Conservation (phyloP, 2,888 invertebrate species). For the Heliconius charithonia region DNA sequence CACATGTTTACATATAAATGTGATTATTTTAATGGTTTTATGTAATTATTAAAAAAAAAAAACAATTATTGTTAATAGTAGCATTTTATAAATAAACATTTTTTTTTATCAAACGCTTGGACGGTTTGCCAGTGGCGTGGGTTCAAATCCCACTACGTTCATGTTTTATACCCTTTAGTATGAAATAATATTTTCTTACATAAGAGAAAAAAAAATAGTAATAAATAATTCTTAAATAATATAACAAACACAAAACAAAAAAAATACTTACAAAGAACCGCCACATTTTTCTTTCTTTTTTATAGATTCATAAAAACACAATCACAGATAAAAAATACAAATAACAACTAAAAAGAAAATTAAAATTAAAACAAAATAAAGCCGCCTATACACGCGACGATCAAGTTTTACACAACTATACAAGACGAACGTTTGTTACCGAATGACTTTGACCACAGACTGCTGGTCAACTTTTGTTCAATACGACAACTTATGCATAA, state of each 20-base stretch:
- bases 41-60: conserved; percentile 16
- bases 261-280: conserved; percentile 41
- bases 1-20: neutral
- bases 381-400: conserved; percentile 38
- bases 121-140: too few relatives aligned
- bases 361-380: conserved; percentile 8
- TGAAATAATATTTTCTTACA: too few relatives aligned
- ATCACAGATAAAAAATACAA: conserved; percentile 42
- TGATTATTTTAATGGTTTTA: neutral
- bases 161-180: too few relatives aligned
- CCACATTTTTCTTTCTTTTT: conserved; percentile 38
- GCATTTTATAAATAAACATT: too few relatives aligned
- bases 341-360: conserved; percentile 14
- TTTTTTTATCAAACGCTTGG: too few relatives aligned
- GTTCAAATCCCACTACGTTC: too few relatives aligned
- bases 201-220: too few relatives aligned
- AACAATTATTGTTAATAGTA: too few relatives aligned
- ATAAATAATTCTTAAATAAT: too few relatives aligned
- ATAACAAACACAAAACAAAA: neutral
- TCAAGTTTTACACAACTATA: conserved; percentile 55
- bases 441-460: conserved; percentile 53
- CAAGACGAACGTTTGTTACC: conserved; percentile 53
- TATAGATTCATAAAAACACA: conserved; percentile 11
- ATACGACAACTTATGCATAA: conserved; percentile 20
- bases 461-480: conserved; percentile 17